Evolutionary conservation across 2,113 vertebrate genomes (phyloP).

Genomic region (Prochilodus magdalenae): DNA sequence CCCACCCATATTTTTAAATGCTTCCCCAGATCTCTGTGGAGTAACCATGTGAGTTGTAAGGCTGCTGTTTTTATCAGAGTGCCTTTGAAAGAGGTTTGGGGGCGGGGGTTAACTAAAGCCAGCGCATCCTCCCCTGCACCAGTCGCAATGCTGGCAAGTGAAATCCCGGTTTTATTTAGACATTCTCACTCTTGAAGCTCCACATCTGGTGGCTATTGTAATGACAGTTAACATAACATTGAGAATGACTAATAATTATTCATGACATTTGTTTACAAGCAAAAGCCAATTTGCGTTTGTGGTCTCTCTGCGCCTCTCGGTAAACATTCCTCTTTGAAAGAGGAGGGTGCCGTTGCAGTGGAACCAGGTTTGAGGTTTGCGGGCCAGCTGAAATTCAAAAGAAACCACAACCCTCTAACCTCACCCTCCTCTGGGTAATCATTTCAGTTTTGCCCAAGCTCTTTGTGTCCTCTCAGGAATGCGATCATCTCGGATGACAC

Average conservation of each 20-base stretch:
- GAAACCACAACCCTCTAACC: conserved; percentile 39
- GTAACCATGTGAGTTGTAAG: not conserved
- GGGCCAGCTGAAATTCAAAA: conserved; percentile 39
- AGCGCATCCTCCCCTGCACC: not conserved
- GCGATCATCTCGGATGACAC: conserved; percentile 25
- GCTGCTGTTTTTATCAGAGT: conserved; percentile 14
- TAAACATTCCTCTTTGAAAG: conserved; percentile 57
- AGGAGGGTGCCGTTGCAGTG: conserved; percentile 19
- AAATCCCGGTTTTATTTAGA: conserved; percentile 46
- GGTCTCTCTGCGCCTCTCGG: conserved; percentile 53
- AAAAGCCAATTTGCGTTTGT: conserved; percentile 38
- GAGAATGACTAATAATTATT: conserved; percentile 54
- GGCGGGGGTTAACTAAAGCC: conserved; percentile 18
- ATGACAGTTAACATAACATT: conserved; percentile 51
- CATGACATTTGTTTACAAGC: conserved; percentile 60
- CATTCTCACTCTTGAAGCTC: conserved; percentile 34
- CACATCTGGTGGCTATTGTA: conserved; percentile 58
- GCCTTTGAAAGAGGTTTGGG: not conserved
- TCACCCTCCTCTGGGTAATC: conserved; percentile 40
- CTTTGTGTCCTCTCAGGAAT: conserved; percentile 37
- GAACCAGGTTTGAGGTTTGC: conserved; percentile 39
- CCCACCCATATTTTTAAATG: conserved; percentile 14
- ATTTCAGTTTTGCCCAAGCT: conserved; percentile 36
- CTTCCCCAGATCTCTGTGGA: conserved; percentile 24
- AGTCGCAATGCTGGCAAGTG: conserved; percentile 29